Base-by-base conservation (phyloP, 2,113 vertebrate genomes). In the Butorides virescens region DNA sequence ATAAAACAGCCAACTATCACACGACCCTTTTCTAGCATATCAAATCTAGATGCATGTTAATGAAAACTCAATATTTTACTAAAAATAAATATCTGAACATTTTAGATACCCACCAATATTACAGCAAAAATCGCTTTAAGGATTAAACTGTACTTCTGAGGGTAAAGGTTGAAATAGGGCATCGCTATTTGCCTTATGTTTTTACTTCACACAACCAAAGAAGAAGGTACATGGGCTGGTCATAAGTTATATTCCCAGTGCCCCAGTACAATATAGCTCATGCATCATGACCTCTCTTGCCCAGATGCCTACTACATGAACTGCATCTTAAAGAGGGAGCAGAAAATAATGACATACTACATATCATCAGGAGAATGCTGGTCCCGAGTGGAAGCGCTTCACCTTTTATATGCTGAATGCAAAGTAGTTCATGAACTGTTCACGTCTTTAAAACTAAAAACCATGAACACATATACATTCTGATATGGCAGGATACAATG, bases 381-480 rank as follows among this genome's bases (percentile, higher is more conserved):
- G 23, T 62, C 39, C 39, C 73, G 30, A 70, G 32, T 29, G 10
- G 21, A 77, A 73, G 17, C n/a, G 13, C 37, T 65, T 91, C 17
- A 13, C 13, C 70, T 91, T 72, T 80, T 42, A 15, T 30, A 49
- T 44, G 32, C 44, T 65, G 63, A 73, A 90, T 59, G 74, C 15
- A 82, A 42, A 90, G 19, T 46, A 49, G 10, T 34, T 90, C 14
- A 70, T 34, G n/a, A 92, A 39, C n/a, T 25, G 23, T 55, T 95
- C 23, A 26, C 2, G 2, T 23, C 21, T 88, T 75, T 94, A 78
- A 93, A 87, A 77, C 7, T 29, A 34, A 88, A 56, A 85, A 3
- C 10, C 0, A 0, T 67, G 30, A 59, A 44, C 16, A 11, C 3
- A 11, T 8, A 44, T 3, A 36, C 2, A 1, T 34, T 49, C 6